Evolutionary conservation across 2,113 vertebrate species (phyloP).

Genomic region (Piprites chloris): DNA sequence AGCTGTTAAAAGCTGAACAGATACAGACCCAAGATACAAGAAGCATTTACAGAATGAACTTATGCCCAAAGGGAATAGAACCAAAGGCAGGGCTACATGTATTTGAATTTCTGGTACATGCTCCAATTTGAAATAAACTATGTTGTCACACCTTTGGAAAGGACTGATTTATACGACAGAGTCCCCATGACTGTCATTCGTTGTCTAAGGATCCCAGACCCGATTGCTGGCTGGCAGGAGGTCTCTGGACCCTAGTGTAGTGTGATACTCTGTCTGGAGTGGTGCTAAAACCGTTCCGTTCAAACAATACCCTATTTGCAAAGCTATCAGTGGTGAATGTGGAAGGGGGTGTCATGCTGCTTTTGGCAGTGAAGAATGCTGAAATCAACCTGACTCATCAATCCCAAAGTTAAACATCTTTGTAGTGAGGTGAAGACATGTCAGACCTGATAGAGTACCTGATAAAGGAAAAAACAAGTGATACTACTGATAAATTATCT

Average conservation of each 20-base stretch:
- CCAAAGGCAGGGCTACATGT: neutral
- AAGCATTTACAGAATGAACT: neutral
- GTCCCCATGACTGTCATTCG: fast-evolving
- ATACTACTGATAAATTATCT: neutral
- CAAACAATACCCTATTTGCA: neutral
- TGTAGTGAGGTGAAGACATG: neutral
- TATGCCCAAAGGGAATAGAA: neutral
- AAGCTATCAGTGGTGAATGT: neutral
- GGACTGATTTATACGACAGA: neutral
- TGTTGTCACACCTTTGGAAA: neutral
- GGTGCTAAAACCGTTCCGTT: fast-evolving
- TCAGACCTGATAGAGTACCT: neutral
- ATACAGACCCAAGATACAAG: neutral
- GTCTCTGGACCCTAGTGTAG: neutral
- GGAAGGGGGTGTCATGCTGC: neutral
- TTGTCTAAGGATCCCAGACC: neutral
- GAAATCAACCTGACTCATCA: neutral
- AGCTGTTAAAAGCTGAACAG: neutral
- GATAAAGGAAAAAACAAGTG: neutral
- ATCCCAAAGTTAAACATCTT: neutral
- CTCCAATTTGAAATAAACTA: neutral
- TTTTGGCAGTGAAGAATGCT: neutral
- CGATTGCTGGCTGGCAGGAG: fast-evolving
- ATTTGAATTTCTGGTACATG: neutral
- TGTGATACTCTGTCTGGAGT: neutral